phyloP scores from a whole-genome alignment of 2,113 vertebrate genomes.

The Theristicus caerulescens region DNA sequence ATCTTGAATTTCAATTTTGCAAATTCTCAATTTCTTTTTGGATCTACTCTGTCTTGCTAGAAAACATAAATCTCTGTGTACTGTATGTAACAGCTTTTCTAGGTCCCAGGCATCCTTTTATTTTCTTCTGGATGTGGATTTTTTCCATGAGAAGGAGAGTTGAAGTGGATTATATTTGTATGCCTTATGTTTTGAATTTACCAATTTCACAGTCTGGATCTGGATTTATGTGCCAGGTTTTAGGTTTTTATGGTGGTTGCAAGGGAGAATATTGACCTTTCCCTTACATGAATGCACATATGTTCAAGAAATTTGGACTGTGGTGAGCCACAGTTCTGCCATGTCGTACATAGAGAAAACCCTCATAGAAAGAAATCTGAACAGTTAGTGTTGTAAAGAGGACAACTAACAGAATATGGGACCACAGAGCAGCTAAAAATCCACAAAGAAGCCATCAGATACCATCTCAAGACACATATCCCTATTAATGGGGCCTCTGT shows the following conservation, averaged over 20 bases:
- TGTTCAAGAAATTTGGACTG: not conserved
- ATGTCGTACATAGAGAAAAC: not conserved
- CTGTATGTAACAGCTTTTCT: not conserved
- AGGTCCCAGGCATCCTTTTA: not conserved
- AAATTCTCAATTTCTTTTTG: not conserved
- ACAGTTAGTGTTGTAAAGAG: not conserved
- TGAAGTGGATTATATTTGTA: not conserved
- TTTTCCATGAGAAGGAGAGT: not conserved
- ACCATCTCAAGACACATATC: not conserved
- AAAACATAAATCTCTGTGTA: not conserved
- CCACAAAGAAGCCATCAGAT: not conserved
- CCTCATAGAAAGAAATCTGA: not conserved
- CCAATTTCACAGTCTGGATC: not conserved
- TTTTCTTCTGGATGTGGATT: not conserved
- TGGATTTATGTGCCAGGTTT: not conserved
- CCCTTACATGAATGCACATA: not conserved
- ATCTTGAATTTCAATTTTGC: not conserved
- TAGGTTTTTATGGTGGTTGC: not conserved
- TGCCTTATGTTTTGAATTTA: not conserved
- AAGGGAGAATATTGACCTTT: not conserved
- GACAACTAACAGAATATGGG: not conserved
- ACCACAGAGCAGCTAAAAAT: not conserved
- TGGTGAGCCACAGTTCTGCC: not conserved
- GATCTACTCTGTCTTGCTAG: not conserved
- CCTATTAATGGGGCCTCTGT: not conserved